Percentiles rank a stretch among this genome's conserved stretches.
Evolutionary conservation across 2,113 vertebrate species (phyloP).

Genomic region (Scytalopus superciliaris): DNA sequence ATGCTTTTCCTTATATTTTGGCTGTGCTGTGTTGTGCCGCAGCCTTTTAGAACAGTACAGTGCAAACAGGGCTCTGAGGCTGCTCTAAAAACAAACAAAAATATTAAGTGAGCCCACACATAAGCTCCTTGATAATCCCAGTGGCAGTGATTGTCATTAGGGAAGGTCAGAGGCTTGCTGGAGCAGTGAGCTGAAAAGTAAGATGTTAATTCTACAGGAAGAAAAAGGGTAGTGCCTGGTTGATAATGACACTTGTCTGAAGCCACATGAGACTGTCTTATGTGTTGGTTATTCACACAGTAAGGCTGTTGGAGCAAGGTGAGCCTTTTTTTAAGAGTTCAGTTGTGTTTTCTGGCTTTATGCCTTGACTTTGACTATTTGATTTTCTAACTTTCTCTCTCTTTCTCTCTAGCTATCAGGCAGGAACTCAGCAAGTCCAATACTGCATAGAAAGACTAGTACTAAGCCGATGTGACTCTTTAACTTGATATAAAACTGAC

Average conservation of each 20-base stretch:
- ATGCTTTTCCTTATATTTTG: background rate
- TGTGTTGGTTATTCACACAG: fast-evolving
- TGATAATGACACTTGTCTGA: background rate
- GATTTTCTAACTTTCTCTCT: background rate
- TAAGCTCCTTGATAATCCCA: background rate
- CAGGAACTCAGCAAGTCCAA: constrained; percentile 96
- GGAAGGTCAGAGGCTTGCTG: background rate
- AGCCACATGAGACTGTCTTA: background rate
- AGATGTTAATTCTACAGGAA: background rate
- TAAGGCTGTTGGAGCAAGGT: background rate
- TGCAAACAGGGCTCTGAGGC: background rate
- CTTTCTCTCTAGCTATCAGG: constrained; percentile 84
- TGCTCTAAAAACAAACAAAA: background rate
- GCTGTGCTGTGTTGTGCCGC: background rate
- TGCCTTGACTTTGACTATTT: background rate
- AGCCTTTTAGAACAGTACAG: background rate
- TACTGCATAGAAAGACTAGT: constrained; percentile 83
- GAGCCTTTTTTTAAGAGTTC: background rate
- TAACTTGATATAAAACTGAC: constrained; percentile 75
- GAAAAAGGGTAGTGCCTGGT: background rate
- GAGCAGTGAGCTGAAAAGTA: background rate
- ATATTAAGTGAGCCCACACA: background rate
- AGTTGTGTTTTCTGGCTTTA: background rate
- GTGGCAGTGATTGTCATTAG: background rate
- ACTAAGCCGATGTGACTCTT: constrained; percentile 68